Conservation (phyloP, 2,797 vertebrate genomes). For the Mormyrus hasselquistii region DNA sequence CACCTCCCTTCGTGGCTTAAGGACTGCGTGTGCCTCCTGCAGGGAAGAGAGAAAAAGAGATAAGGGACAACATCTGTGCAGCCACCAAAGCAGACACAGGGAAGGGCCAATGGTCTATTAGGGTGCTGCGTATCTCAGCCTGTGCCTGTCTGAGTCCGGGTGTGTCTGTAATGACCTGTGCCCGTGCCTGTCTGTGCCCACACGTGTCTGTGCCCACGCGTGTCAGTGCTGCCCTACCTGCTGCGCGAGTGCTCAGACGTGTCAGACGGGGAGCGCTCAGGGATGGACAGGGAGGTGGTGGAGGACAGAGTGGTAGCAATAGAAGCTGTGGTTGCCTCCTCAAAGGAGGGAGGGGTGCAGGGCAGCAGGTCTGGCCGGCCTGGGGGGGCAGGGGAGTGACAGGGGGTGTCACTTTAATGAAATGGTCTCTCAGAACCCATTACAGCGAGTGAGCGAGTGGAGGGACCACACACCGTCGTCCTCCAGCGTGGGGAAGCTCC, state of each 20-base stretch:
- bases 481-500: conserved; percentile 73
- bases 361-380: conserved; percentile 86
- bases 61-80: neutral
- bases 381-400: conserved; percentile 31
- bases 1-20: conserved; percentile 86
- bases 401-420: neutral
- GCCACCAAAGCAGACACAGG: neutral
- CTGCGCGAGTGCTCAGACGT: conserved; percentile 85
- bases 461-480: conserved; percentile 66
- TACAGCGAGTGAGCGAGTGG: neutral
- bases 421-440: neutral
- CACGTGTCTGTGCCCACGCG: neutral
- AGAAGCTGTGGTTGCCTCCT: conserved; percentile 95
- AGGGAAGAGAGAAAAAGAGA: conserved; percentile 33
- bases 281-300: conserved; percentile 93
- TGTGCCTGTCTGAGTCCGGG: neutral
- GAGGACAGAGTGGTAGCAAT: conserved; percentile 95
- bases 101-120: neutral
- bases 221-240: conserved; percentile 57
- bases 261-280: conserved; percentile 89
- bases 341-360: conserved; percentile 93
- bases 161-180: neutral
- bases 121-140: neutral
- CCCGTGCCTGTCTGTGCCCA: too few species aligned
- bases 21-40: conserved; percentile 89